Base-by-base conservation (phyloP, 2,888 invertebrate species). In the Ennomos quercinarius region DNA sequence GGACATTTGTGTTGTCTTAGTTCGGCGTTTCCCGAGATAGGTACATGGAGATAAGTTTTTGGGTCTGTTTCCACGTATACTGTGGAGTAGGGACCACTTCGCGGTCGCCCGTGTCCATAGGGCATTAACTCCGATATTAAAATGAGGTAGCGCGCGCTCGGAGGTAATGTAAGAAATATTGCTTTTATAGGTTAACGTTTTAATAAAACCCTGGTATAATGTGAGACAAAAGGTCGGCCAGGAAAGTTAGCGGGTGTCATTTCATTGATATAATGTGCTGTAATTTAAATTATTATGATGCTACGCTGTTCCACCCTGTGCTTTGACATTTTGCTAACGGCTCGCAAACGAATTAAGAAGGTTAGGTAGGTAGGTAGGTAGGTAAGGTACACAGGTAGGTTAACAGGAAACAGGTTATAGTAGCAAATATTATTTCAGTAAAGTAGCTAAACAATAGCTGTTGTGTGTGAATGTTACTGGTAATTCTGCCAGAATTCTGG, bases 101-200 rank as follows among this genome's bases (percentile, higher is more conserved):
- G 78, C 73, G 78, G 79, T 75, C 72, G 70, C 65, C 67, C 65
- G 49, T 72, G 72, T 72, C 72, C 74, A 66, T 70, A 61, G 68
- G 74, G 75, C 68, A 73, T 73, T 75, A 64, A 66, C 64, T 67
- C 66, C 61, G 70, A 74, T 75, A 77, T 76, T 73, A 72, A 77
- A 78, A 71, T 73, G 71, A 73, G 63, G 66, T 73, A 72, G 62
- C 54, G 54, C 57, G 60, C 61, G 57, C 41, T 52, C 47, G 12
- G 37, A 46, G 60, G 61, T 64, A 57, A 74, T 71, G 69, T 72
- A 72, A 67, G 65, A 71, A 70, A 68, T 66, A 73, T 70, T 67
- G 69, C 66, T 65, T 60, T 70, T 64, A 66, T 68, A 71, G 61
- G 64, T 55, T 51, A 62, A 61, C 62, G 54, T 57, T 69, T 68